A percentile compares a stretch with the other conserved stretches of the same genome.
Conservation (phyloP, 2,888 invertebrate genomes). For the Ormyrus thymus region DNA sequence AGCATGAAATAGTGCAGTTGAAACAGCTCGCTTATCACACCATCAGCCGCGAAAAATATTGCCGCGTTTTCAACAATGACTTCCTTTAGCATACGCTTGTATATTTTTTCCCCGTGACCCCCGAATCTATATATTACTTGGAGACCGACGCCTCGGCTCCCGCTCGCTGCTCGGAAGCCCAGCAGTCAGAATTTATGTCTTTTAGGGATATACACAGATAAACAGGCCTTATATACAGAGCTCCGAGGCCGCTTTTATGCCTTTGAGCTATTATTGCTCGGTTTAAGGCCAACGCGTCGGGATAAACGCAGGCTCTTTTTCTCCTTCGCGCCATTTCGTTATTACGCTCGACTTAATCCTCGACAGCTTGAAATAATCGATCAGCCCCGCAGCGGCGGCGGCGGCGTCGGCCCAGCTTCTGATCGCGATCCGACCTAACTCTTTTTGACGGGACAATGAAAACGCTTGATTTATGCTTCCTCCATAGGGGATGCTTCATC, state of each 20-base stretch:
- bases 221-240: slow-evolving; percentile 27
- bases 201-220: slow-evolving; percentile 40
- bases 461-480: slow-evolving; percentile 19
- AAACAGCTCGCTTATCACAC: slow-evolving; percentile 24
- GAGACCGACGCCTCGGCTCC: slow-evolving; percentile 1
- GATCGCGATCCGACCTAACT: slow-evolving; percentile 10
- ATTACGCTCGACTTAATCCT: slow-evolving; percentile 41
- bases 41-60: slow-evolving; percentile 13
- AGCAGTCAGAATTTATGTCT: slow-evolving; percentile 46
- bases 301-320: slow-evolving; percentile 13
- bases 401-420: neutral
- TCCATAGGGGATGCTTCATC: slow-evolving; percentile 1
- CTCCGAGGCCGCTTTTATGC: slow-evolving; percentile 26
- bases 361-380: slow-evolving; percentile 41
- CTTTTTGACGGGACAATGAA: slow-evolving; percentile 34
- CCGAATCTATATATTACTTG: slow-evolving; percentile 31
- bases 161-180: neutral
- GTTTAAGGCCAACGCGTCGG: slow-evolving; percentile 14
- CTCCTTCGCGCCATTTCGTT: slow-evolving; percentile 35
- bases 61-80: slow-evolving; percentile 33
- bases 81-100: slow-evolving; percentile 23
- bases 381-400: neutral
- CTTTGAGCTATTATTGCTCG: slow-evolving; percentile 44
- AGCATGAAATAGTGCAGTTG: neutral
- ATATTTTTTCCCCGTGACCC: slow-evolving; percentile 2